Evolutionary conservation across 2,888 invertebrate genomes (phyloP), one percentile per base, ranked within the genome.

Genomic region (Campoletis raptor): DNA sequence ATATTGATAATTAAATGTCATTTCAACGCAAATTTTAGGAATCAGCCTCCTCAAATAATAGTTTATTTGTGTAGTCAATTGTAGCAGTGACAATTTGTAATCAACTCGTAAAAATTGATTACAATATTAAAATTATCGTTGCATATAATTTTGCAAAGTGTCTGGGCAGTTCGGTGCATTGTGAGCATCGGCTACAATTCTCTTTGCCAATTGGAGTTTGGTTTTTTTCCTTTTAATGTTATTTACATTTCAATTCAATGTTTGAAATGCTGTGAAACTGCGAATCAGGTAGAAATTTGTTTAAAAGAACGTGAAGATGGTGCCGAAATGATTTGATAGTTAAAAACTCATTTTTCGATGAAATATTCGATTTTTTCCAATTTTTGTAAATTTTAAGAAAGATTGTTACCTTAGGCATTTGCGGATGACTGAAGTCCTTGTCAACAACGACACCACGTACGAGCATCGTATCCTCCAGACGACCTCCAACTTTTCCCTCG

Each of bases 351-450:
- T 8, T 42, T 40, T 40, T 40, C 5, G 1, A 42, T 42, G 42
- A 42, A 42, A 42, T 42, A 42, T 42, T 42, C 42, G 42, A 42
- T 10, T 42, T 42, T 42, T 42, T 9, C n/a, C n/a, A 42, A 42
- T 42, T 42, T 45, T 40, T 40, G 12, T 15, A 0, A 6, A 48
- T 6, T 3, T 1, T 18, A n/a, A 18, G 18, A 0, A 15, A 18
- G 15, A 48, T 48, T 78, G 0, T 24, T 91, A 96, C 97, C 95
- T 99, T 99, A 0, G 99, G 99, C 99, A 99, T 99, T 95, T 99
- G 99, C 54, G 99, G 98, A 95, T 99, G 99, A 91, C 99, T 99
- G 96, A 99, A 98, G 89, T 99, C 99, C 95, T 99, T 99, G 94
- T 99, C 99, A 18, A 99, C 96, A 86, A 99, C 97, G 0, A 99